Evolutionary conservation across 2,888 invertebrate genomes (phyloP).

Genomic region (Gymnocheta viridis): DNA sequence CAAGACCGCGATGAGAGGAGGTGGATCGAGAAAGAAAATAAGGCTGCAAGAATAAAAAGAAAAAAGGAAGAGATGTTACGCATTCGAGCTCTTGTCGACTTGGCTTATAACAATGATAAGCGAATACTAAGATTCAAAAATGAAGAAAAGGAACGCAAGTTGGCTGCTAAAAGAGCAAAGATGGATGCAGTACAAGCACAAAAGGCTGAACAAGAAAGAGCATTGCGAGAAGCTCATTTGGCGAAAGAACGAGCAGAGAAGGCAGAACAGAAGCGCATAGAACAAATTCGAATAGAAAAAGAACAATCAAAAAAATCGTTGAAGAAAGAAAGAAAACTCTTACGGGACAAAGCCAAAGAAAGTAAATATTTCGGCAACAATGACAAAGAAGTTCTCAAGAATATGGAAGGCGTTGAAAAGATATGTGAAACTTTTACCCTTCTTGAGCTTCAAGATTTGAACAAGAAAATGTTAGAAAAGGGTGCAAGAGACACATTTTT

Average conservation of each 20-base stretch:
- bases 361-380: slow-evolving; percentile 89
- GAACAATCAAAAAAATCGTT: slow-evolving; percentile 92
- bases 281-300: slow-evolving; percentile 91
- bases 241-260: slow-evolving; percentile 91
- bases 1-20: slow-evolving; percentile 97
- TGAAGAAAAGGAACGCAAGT: slow-evolving; percentile 94
- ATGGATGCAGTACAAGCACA: slow-evolving; percentile 91
- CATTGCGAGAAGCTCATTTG: slow-evolving; percentile 87
- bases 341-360: slow-evolving; percentile 90
- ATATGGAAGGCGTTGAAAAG: slow-evolving; percentile 96
- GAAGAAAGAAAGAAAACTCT: slow-evolving; percentile 92
- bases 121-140: slow-evolving; percentile 95
- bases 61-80: slow-evolving; percentile 99
- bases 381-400: slow-evolving; percentile 88
- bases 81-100: slow-evolving; percentile 94
- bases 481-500: slow-evolving; percentile 87
- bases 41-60: slow-evolving; percentile 93
- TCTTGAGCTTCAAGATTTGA: slow-evolving; percentile 88
- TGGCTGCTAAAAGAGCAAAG: slow-evolving; percentile 93
- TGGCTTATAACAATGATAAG: slow-evolving; percentile 96
- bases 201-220: slow-evolving; percentile 91
- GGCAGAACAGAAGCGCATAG: slow-evolving; percentile 91
- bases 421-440: slow-evolving; percentile 91
- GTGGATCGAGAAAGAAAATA: slow-evolving; percentile 99
- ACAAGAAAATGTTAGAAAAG: slow-evolving; percentile 85